Percentiles rank a stretch among this genome's conserved stretches.
Evolutionary conservation across 2,797 vertebrate genomes (phyloP).

Genomic region (Spheniscus humboldti): DNA sequence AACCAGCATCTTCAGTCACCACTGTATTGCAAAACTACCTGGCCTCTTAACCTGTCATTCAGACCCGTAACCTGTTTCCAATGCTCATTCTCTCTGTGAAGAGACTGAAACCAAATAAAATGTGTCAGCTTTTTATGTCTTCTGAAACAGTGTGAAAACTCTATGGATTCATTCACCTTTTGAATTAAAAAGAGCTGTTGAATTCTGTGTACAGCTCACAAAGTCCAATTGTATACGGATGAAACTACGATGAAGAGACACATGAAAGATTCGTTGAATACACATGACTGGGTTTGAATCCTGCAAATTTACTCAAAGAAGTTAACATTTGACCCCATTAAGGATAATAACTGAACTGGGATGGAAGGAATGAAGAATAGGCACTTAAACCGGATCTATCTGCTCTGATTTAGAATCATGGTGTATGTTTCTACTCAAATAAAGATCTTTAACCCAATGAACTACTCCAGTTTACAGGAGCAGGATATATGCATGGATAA

Average conservation of each 20-base stretch:
- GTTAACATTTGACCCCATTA: neutral
- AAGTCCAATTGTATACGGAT: neutral
- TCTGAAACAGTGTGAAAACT: neutral
- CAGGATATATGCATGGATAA: neutral
- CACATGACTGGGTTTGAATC: neutral
- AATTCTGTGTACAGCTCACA: neutral
- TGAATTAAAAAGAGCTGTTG: neutral
- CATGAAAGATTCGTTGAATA: neutral
- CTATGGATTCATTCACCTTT: neutral
- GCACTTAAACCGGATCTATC: neutral
- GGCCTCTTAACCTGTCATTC: neutral
- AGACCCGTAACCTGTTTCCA: neutral
- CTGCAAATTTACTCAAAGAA: neutral
- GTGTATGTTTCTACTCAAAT: neutral
- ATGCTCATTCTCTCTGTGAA: neutral
- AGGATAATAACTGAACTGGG: neutral
- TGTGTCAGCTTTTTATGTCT: neutral
- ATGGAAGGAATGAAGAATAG: neutral
- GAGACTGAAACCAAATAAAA: neutral
- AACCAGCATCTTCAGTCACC: neutral
- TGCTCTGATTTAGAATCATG: neutral
- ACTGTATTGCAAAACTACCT: neutral
- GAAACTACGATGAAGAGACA: neutral
- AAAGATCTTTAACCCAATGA: neutral
- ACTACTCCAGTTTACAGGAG: neutral